phyloP scores from a whole-genome alignment of 2,888 invertebrate species.

The Lepidochitona cinerea region DNA sequence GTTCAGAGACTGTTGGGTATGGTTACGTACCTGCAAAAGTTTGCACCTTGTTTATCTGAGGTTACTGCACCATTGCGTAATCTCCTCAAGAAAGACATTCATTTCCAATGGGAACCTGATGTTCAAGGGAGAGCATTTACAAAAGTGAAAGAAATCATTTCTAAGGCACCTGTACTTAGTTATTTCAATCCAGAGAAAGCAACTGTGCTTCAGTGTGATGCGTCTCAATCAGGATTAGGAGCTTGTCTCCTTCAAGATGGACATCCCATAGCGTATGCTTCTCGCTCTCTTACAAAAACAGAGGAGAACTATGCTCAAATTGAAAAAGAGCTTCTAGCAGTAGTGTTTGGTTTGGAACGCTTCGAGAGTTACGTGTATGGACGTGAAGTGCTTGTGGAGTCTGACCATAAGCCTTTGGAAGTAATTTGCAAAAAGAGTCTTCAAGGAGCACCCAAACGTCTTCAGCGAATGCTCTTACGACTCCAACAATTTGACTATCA shows the following conservation, averaged over 20 bases:
- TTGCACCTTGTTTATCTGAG: constrained; percentile 27
- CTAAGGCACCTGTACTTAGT: constrained; percentile 23
- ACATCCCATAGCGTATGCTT: no score
- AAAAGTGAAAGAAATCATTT: constrained; percentile 15
- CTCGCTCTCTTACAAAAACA: constrained; percentile 18
- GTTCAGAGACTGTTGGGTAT: constrained; percentile 26
- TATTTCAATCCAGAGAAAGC: constrained; percentile 19
- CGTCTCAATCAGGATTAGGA: constrained; percentile 19
- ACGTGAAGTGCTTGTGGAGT: no score
- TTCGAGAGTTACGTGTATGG: no score
- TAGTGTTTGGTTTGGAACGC: no score
- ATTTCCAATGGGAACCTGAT: constrained; percentile 20
- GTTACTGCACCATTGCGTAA: constrained; percentile 19
- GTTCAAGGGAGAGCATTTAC: constrained; percentile 22
- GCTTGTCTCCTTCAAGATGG: constrained; percentile 15
- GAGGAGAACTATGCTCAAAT: constrained; percentile 22
- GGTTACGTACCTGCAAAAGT: constrained; percentile 26
- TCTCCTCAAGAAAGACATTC: constrained; percentile 16
- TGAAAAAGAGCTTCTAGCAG: no score
- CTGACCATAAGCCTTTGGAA: no score
- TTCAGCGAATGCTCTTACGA: no score
- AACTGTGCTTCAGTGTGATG: constrained; percentile 21
- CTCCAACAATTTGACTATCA: no score
- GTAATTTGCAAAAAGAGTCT: no score
- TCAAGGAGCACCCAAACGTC: no score